Evolutionary conservation across 2,888 invertebrate species (phyloP).

Genomic region (Melolontha melolontha): DNA sequence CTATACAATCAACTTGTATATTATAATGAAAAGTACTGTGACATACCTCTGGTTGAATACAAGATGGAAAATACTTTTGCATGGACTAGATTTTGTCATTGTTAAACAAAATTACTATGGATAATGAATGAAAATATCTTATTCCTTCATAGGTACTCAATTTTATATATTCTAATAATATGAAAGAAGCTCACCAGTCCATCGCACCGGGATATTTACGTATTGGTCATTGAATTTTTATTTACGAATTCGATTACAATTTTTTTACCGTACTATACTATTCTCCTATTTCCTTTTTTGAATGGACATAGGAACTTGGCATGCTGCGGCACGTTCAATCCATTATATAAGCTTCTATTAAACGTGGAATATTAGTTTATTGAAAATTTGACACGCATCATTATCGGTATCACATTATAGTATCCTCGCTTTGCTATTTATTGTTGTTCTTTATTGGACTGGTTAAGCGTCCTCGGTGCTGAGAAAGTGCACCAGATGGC

Average conservation of each 20-base stretch:
- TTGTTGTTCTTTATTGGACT: constrained; percentile 32
- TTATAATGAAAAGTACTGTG: no score
- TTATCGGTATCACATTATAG: constrained; percentile 37
- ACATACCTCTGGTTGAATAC: no score
- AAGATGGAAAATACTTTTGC: constrained; percentile 13
- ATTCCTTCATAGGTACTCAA: constrained; percentile 29
- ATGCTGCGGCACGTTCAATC: constrained; percentile 20
- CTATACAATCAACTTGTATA: no score
- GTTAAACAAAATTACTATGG: constrained; percentile 19
- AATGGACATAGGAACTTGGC: constrained; percentile 12
- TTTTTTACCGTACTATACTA: constrained; percentile 18
- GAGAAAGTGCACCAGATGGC: constrained; percentile 2
- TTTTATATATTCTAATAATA: constrained; percentile 19
- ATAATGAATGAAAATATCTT: constrained; percentile 22
- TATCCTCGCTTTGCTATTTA: constrained; percentile 33
- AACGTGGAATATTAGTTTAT: constrained; percentile 41
- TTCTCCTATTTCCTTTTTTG: constrained; percentile 24
- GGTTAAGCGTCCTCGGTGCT: constrained; percentile 10
- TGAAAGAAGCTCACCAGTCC: constrained; percentile 23
- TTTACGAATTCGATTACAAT: constrained; percentile 35
- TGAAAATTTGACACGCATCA: constrained; percentile 42
- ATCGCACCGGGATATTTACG: constrained; percentile 30
- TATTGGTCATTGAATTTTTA: constrained; percentile 39
- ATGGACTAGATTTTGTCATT: constrained; percentile 22
- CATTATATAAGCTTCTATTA: constrained; percentile 33